Base-by-base conservation (phyloP, 1,140 invertebrate genomes). In the Episyrphus balteatus region DNA sequence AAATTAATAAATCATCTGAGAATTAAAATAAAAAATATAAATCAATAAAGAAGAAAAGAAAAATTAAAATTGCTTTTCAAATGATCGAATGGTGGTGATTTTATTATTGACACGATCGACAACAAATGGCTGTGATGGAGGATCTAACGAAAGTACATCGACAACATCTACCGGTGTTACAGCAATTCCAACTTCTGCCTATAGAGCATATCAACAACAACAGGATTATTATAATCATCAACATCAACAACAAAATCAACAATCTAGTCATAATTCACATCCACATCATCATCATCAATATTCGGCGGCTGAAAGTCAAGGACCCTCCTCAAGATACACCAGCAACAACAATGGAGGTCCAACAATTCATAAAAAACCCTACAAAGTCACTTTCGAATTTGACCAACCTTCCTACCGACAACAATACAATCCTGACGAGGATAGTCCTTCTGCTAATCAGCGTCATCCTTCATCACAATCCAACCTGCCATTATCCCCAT, bases 21-120 rank as follows among this genome's bases (percentile, higher is more conserved):
- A 19, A 37, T 44, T 43, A 26, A 48, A 32, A 31, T 9, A 31
- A 9, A 31, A 46, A 46, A 5, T 13, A 39, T 18, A 41, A 40
- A 21, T 12, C 13, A 38, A 46, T 42, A 37, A 48, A 41, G 42
- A 26, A 44, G 21, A 17, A 46, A 42, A 43, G 17, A 47, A 44
- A 44, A n/a, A 46, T 31, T 14, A 43, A 46, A 44, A 42, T 49
- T 49, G n/a, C 40, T 34, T 49, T 46, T 55, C 59, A 61, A 57
- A 68, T 65, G 60, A 67, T 65, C 65, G 65, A 68, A 68, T 68
- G 65, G 65, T 68, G 59, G 65, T 68, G 57, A 68, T 68, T 62
- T 61, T 68, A 56, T 54, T 68, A 65, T 55, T 67, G 52, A 55
- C 61, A 60, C 64, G 63, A 65, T 58, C 60, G 55, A 61, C 58